phyloP scores from a whole-genome alignment of 2,888 invertebrate species.

The Agelastica alni region DNA sequence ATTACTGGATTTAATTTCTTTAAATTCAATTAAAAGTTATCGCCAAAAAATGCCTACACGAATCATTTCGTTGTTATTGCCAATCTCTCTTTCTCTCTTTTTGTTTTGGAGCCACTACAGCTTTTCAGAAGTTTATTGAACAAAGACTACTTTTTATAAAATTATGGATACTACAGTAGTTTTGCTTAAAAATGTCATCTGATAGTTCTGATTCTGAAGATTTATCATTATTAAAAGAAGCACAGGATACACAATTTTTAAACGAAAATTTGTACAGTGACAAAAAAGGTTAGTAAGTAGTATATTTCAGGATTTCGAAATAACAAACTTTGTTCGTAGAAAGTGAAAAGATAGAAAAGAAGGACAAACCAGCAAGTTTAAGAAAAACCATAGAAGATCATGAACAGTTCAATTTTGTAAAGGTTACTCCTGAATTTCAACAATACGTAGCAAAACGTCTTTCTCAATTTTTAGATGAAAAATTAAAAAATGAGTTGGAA shows the following conservation, averaged over 20 bases:
- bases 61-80: no score
- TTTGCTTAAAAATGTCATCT: slow-evolving; percentile 44
- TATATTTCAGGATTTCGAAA: neutral
- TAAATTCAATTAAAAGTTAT: no score
- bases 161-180: slow-evolving; percentile 8
- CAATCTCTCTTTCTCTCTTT: no score
- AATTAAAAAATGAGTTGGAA: slow-evolving; percentile 47
- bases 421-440: slow-evolving; percentile 61
- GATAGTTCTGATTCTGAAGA: slow-evolving; percentile 53
- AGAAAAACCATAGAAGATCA: slow-evolving; percentile 50
- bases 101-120: neutral
- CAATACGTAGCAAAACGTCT: slow-evolving; percentile 60
- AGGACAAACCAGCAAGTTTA: slow-evolving; percentile 37
- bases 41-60: no score
- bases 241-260: slow-evolving; percentile 59
- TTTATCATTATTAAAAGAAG: slow-evolving; percentile 53
- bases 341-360: slow-evolving; percentile 16
- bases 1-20: no score
- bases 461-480: slow-evolving; percentile 56
- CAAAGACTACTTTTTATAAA: slow-evolving; percentile 1
- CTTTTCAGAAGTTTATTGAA: neutral
- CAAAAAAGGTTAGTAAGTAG: slow-evolving; percentile 30
- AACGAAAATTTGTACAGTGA: slow-evolving; percentile 51
- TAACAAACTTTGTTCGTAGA: slow-evolving; percentile 6
- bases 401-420: slow-evolving; percentile 61